phyloP scores from a whole-genome alignment of 2,113 vertebrate species.

The Tor tambroides region DNA sequence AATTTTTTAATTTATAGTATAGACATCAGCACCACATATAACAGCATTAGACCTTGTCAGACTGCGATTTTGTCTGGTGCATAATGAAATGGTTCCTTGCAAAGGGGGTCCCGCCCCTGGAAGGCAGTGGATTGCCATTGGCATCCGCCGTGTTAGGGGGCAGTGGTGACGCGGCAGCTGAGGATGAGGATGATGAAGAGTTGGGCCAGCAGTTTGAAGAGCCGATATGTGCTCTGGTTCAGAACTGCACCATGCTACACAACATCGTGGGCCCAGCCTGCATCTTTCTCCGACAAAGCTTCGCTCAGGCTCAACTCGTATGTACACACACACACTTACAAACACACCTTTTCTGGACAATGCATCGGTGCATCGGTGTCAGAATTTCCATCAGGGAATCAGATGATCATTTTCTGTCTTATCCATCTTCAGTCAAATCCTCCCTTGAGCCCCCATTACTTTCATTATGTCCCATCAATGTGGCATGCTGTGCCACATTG shows the following conservation, averaged over 20 bases:
- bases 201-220: conserved; percentile 69
- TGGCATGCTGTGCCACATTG: conserved; percentile 1
- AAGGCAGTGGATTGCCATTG: conserved; percentile 59
- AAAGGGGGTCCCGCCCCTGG: conserved; percentile 66
- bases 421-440: conserved; percentile 49
- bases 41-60: background rate
- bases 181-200: conserved; percentile 71
- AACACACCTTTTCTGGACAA: background rate
- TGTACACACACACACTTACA: conserved; percentile 57
- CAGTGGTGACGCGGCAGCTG: conserved; percentile 59
- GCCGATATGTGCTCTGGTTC: conserved; percentile 74
- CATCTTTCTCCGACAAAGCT: conserved; percentile 78
- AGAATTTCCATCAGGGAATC: background rate
- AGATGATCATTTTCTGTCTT: background rate
- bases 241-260: conserved; percentile 80
- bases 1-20: background rate
- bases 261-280: conserved; percentile 79
- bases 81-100: conserved; percentile 61
- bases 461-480: background rate
- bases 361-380: background rate
- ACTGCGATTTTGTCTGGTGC: background rate
- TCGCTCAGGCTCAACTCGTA: conserved; percentile 78
- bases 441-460: background rate
- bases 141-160: conserved; percentile 64
- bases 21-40: background rate